Evolutionary conservation across 2,888 invertebrate species (phyloP).

Genomic region (Acrobasis consociella): DNA sequence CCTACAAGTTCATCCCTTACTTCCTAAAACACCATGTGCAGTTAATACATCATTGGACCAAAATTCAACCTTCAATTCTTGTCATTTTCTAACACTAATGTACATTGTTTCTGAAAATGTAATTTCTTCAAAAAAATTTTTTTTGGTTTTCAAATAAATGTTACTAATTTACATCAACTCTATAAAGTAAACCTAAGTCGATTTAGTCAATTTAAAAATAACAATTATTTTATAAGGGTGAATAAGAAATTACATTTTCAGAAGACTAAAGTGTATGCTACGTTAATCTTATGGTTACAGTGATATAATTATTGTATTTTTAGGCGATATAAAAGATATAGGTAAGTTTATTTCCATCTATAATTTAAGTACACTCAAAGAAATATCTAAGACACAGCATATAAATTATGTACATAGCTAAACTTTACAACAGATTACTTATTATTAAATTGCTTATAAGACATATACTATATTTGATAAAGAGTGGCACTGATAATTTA

Average conservation of each 20-base stretch:
- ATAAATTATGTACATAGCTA: conserved; percentile 36
- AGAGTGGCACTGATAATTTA: conserved; percentile 74
- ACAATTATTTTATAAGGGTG: background rate
- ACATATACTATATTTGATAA: conserved; percentile 53
- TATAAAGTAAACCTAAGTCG: too few species aligned
- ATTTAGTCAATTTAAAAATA: too few species aligned
- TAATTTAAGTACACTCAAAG: conserved; percentile 43
- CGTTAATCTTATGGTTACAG: conserved; percentile 5
- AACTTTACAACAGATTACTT: conserved; percentile 32
- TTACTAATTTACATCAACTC: too few species aligned
- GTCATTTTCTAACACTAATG: conserved; percentile 45
- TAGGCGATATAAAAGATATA: conserved; percentile 39
- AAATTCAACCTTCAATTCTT: conserved; percentile 79
- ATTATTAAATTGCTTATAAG: conserved; percentile 53
- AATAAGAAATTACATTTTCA: conserved; percentile 13
- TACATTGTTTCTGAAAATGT: conserved; percentile 12
- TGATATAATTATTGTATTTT: conserved; percentile 26
- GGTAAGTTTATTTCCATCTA: conserved; percentile 31
- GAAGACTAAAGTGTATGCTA: background rate
- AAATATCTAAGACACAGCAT: conserved; percentile 54
- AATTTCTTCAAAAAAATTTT: background rate
- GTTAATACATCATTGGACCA: conserved; percentile 79
- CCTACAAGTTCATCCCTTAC: conserved; percentile 40
- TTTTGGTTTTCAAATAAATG: too few species aligned
- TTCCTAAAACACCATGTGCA: conserved; percentile 74